Percentiles rank a stretch among this genome's conserved stretches.
These are phyloP conservation scores for Tryphoninae sp. DNA, from an alignment of 2,888 invertebrate species.

Conservation along the genomic window DNA sequence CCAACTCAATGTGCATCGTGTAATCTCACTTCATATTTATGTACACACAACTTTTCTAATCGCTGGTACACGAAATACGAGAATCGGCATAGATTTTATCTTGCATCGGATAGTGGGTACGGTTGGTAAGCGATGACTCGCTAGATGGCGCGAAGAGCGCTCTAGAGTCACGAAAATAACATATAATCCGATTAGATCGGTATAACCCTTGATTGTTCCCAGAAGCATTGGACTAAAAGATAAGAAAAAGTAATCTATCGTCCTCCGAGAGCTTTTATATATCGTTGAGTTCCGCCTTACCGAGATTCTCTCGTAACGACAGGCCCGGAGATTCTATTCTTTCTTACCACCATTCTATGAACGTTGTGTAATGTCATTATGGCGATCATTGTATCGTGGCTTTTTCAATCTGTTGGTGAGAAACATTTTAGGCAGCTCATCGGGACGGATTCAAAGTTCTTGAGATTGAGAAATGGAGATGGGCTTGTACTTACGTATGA, in stretches of 20 bases:
- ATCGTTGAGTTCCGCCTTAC: background rate
- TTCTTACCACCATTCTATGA: background rate
- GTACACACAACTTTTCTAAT: background rate
- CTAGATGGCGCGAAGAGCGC: background rate
- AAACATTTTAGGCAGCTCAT: slow-evolving; percentile 21
- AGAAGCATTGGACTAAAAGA: slow-evolving; percentile 33
- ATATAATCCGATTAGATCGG: slow-evolving; percentile 47
- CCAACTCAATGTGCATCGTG: background rate
- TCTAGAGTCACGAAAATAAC: slow-evolving; percentile 22
- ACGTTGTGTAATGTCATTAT: slow-evolving; percentile 1
- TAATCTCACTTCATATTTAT: background rate
- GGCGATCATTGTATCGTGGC: background rate
- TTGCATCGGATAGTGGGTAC: background rate
- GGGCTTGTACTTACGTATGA: slow-evolving; percentile 1
- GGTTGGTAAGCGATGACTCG: background rate
- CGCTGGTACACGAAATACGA: background rate
- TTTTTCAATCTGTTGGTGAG: slow-evolving; percentile 20
- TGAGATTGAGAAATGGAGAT: background rate
- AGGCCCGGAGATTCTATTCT: background rate
- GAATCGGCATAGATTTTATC: background rate
- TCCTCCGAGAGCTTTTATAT: slow-evolving; percentile 16
- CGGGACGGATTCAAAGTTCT: slow-evolving; percentile 6
- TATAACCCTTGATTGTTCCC: slow-evolving; percentile 20
- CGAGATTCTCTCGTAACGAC: background rate
- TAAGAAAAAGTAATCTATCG: slow-evolving; percentile 42